Base-by-base conservation (phyloP, 2,888 invertebrate species). In the Plusia festucae region DNA sequence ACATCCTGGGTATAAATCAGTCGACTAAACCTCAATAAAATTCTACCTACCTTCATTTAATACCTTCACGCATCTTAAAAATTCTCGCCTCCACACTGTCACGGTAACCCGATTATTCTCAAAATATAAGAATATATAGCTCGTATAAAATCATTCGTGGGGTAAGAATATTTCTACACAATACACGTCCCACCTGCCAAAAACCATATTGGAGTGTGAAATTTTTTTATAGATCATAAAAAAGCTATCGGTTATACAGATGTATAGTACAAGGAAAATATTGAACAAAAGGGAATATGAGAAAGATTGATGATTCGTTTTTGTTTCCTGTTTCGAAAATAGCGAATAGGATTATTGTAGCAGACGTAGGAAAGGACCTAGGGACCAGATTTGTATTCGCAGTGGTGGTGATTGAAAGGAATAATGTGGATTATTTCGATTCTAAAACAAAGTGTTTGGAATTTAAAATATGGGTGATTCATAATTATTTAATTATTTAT, bases 151-250 rank as follows among this genome's bases (percentile, higher is more conserved):
- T 20, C 20, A 49, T 49, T 49, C 20, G 11, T 34, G 11, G 44
- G 8, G 7, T 18, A 11, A 20, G 20, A 9, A 20, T 49, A 20
- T 49, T 49, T 49, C 46, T 20, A 49, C 20, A 49, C 46, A 49
- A 49, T 7, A 20, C 46, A 49, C 46, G 46, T 49, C 11, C 46
- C 46, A 49, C 46, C 46, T 49, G 46, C 18, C 18, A 9, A 20
- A 9, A 2, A 20, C 46, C 18, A 49, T 18, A 49, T 49, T 20
- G 46, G 46, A 5, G 20, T 11, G 46, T 18, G 20, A 49, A 40
- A 11, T 11, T 20, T 49, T 49, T 49, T 49, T 49, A 49, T 49
- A 20, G 46, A 49, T 49, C 46, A 49, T 49, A 49, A 49, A 49
- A 49, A 49, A 18, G 46, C 46, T 49, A 49, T 49, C 46, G 46